Evolutionary conservation across 2,888 invertebrate species (phyloP), one percentile per base, ranked within the genome.

Genomic region (Hedychridium roseum): DNA sequence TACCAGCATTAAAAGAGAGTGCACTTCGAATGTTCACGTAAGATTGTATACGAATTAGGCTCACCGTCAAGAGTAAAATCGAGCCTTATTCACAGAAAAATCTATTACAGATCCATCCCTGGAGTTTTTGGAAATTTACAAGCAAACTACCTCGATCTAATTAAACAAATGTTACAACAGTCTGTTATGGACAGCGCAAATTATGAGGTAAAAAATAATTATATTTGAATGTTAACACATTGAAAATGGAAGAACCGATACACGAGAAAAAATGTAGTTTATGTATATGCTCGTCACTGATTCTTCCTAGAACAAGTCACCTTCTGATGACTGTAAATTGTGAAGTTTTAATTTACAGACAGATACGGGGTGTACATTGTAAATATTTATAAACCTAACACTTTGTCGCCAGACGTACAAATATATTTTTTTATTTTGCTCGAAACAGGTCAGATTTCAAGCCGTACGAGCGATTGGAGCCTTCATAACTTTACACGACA

Each of bases 41-140:
- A 83, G 87, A n/a, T 80, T 40, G 17, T n/a, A n/a, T n/a, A n/a
- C n/a, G n/a, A n/a, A n/a, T n/a, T n/a, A n/a, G n/a, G n/a, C n/a
- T n/a, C n/a, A n/a, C n/a, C n/a, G n/a, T n/a, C n/a, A n/a, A n/a
- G n/a, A n/a, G n/a, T n/a, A n/a, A n/a, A n/a, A n/a, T n/a, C 34
- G 16, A 18, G n/a, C 15, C 5, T 28, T 20, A 43, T 30, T 12
- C n/a, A 32, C 1, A 27, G n/a, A 28, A 48, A 17, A 27, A 43
- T 17, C 18, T 14, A 34, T 14, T 15, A 32, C 79, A 92, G 92
- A 59, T 88, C 93, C 66, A 95, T 97, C 23, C 98, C 99, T 16
- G 94, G 95, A 26, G 91, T 98, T 42, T 99, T 99, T 84, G 99
- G 98, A 27, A 94, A 94, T 78, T 92, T 94, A 73, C 96, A 98